Conservation (phyloP, 2,113 vertebrate genomes). For the Cnemophilus loriae region DNA sequence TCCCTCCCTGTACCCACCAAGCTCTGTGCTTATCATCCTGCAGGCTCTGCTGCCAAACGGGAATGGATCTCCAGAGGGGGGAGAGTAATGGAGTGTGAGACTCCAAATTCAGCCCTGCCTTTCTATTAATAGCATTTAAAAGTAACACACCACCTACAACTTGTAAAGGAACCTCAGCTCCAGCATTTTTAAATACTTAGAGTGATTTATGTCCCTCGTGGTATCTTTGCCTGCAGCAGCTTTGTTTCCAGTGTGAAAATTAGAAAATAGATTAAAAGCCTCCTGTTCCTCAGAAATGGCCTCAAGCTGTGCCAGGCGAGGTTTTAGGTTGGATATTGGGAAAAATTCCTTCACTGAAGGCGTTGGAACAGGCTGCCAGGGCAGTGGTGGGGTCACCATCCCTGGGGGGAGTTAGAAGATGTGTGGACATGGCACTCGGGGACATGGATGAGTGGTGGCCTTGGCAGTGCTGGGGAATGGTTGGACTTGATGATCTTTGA, state of each 20-base stretch:
- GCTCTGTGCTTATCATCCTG: background rate
- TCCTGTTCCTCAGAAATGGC: background rate
- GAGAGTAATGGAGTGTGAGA: background rate
- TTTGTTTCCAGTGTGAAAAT: background rate
- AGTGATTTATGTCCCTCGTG: background rate
- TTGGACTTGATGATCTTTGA: no score
- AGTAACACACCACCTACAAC: background rate
- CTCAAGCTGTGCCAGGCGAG: background rate
- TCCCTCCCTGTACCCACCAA: background rate
- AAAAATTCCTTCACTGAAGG: background rate
- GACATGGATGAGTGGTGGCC: background rate
- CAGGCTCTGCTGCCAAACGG: background rate
- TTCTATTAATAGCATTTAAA: background rate
- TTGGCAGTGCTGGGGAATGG: background rate
- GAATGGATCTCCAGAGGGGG: background rate
- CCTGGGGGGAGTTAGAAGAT: background rate
- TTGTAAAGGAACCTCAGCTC: background rate
- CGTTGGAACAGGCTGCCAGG: background rate
- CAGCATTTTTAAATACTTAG: background rate
- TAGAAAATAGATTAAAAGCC: background rate
- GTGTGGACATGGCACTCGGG: background rate
- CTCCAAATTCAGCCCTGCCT: background rate
- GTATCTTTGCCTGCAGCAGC: background rate
- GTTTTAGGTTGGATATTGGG: background rate
- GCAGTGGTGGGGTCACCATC: background rate